Conservation (phyloP, 2,113 vertebrate genomes). For the Acinonyx jubatus region DNA sequence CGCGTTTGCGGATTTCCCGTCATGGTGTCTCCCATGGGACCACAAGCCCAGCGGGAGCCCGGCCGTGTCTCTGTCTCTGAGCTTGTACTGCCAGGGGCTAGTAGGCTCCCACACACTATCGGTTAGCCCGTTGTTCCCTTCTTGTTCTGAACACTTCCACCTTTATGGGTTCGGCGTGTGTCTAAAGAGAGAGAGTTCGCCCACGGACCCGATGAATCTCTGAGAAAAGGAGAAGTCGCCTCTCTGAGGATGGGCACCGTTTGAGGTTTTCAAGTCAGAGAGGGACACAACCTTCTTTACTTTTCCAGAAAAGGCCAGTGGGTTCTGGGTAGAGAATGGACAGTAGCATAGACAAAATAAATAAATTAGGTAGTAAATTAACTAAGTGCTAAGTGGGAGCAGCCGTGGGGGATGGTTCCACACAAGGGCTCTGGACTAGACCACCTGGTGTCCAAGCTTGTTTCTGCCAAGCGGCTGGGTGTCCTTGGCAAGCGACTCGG, state of each 20-base stretch:
- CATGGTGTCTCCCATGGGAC: neutral
- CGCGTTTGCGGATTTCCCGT: neutral
- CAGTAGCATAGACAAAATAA: accelerated
- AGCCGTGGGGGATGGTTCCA: accelerated
- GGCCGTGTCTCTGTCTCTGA: neutral
- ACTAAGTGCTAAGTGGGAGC: neutral
- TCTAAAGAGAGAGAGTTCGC: neutral
- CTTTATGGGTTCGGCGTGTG: neutral
- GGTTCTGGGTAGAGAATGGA: neutral
- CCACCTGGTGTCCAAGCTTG: neutral
- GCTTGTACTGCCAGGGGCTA: too few species aligned
- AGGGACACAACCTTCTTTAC: neutral
- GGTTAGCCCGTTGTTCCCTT: neutral
- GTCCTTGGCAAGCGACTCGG: too few species aligned
- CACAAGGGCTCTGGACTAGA: neutral
- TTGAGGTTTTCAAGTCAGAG: neutral
- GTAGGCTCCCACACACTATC: neutral
- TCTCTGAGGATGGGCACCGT: neutral
- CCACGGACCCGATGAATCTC: neutral
- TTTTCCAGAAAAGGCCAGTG: neutral
- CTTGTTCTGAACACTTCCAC: too few species aligned
- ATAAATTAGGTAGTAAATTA: neutral
- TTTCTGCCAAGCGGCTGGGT: neutral
- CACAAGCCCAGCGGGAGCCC: neutral
- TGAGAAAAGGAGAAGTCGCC: neutral